Evolutionary conservation across 2,113 vertebrate genomes (phyloP), one percentile per base, ranked within the genome.

Genomic region (Leucoraja erinaceus): DNA sequence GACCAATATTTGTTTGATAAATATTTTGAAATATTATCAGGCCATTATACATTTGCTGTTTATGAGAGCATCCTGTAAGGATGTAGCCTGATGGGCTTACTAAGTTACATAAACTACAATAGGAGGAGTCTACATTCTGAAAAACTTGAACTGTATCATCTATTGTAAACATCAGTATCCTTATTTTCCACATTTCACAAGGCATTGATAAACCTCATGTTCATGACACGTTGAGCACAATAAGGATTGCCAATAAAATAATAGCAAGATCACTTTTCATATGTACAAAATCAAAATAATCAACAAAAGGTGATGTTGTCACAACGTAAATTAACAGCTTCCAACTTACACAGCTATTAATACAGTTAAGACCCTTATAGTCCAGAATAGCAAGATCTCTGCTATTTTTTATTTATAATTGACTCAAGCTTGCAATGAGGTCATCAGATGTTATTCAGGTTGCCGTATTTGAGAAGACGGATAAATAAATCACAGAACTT

Each of bases 151-250:
- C 56, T 86, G 56, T 56, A 86, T n/a, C 56, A 88, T 3, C 38
- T 88, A 61, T 28, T 59, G 20, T 56, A 63, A 95, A 94, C 94
- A 93, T 94, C 94, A 94, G 70, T 93, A 94, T 94, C 94, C 93
- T 92, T 93, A 94, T 94, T 93, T 94, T 94, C 93, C 94, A 93
- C 79, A 31, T 63, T 10, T 77, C 75, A 92, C 18, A 0, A 54
- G 78, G 79, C 38, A 83, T 22, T 54, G 38, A 83, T 54, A 47
- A 81, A 54, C 47, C 22, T 81, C 38, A 54, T 38, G 78, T 20
- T 81, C 79, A 83, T 25, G 33, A 47, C 38, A 76, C 9, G 20
- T n/a, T 77, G 16, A 56, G 22, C 54, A 14, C 54, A 83, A 11
- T 83, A 83, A 83, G 10, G 28, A n/a, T 10, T 56, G 54, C 20